Base-by-base conservation (phyloP, 2,888 invertebrate species). In the Caenorhabditis wallacei region DNA sequence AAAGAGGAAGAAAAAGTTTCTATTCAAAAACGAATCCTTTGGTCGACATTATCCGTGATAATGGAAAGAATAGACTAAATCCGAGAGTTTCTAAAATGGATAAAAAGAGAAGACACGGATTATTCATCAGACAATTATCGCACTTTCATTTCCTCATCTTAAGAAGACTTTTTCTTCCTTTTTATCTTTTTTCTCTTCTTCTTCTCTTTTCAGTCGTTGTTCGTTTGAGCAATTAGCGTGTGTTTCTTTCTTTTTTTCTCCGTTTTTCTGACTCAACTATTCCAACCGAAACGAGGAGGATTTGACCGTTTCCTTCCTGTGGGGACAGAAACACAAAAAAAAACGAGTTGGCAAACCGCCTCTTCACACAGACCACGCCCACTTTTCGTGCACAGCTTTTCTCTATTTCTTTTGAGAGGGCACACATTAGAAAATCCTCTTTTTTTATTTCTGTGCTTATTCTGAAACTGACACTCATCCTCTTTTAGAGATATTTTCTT, bases 291-390 rank as follows among this genome's bases (percentile, higher is more conserved):
- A n/a, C 24, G 43, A 54, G 18, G 35, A 68, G 68, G 76, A 76
- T 76, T 76, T 76, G 76, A 76, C 76, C 57, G 76, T 76, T 76
- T 76, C 76, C 76, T 76, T 76, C 76, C 76, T 76, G 76, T 76
- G 76, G 59, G 61, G 72, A 48, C 43, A 18, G 35, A 11, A 51
- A 51, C 43, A 40, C 20, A 59, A 37, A 61, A 61, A 22, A 61
- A 54, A 24, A 20, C 18, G 54, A 66, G 56, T 35, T 46, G 56
- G n/a, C 54, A 64, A 66, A 66, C 51, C 53, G 66, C 66, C 66
- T 53, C 66, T 66, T 24, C 48, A 35, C 48, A 18, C 30, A 48
- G 18, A 24, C 68, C 68, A 51, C 76, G 69, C 76, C 68, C 75
- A 57, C 61, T 57, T 76, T 76, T 69, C 48, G 68, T 61, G 76